These are phyloP conservation scores for Electrona antarctica DNA, from an alignment of 2,113 vertebrate species.

Conservation along the genomic window DNA sequence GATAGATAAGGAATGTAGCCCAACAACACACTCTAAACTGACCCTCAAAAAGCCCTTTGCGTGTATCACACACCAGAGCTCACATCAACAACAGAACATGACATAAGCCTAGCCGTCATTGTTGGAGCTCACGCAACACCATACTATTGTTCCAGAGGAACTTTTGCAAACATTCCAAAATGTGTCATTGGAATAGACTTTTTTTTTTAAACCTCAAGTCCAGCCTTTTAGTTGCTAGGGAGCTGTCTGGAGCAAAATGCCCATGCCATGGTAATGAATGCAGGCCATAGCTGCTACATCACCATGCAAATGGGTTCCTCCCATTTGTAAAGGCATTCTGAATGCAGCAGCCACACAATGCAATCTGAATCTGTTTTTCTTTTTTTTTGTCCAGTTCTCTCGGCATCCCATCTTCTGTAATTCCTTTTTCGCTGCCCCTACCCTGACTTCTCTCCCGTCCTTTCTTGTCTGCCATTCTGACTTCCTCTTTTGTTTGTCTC, in stretches of 20 bases:
- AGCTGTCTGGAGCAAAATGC: conserved; percentile 8
- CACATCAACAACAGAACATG: conserved; percentile 15
- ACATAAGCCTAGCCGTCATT: conserved; percentile 44
- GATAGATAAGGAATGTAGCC: conserved; percentile 14
- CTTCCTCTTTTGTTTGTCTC: not conserved
- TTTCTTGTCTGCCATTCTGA: not conserved
- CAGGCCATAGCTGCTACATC: not conserved
- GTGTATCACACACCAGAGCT: not conserved
- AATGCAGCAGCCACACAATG: not conserved
- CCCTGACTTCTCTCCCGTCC: conserved; percentile 13
- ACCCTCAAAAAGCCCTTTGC: conserved; percentile 6
- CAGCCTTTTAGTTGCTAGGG: conserved; percentile 2
- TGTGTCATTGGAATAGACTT: conserved; percentile 7
- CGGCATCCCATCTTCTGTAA: no score
- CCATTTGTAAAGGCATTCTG: conserved; percentile 13
- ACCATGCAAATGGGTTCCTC: conserved; percentile 27
- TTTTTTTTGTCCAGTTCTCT: not conserved
- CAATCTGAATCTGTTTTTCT: not conserved
- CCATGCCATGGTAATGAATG: conserved; percentile 26
- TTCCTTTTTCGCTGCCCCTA: not conserved
- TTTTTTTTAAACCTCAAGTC: conserved; percentile 4
- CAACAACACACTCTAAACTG: conserved; percentile 9
- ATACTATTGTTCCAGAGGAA: conserved; percentile 30
- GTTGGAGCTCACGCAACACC: conserved; percentile 22
- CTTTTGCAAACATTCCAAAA: conserved; percentile 44